These are phyloP conservation scores for Lacanobia wlatinum DNA, from an alignment of 2,888 invertebrate genomes.

Conservation along the genomic window DNA sequence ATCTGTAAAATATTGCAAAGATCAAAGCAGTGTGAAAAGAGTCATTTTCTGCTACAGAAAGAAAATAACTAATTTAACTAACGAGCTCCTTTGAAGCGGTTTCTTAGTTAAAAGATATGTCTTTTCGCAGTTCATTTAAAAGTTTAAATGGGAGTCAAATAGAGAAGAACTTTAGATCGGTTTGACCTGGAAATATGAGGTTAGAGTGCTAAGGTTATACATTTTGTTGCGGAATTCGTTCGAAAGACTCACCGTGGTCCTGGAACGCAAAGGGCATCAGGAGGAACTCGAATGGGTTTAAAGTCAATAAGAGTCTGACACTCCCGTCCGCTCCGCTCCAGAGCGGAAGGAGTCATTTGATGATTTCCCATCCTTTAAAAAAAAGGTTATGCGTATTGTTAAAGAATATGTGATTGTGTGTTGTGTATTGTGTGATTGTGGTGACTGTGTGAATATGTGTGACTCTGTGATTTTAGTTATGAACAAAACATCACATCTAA, in stretches of 20 bases:
- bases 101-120: slow-evolving; percentile 31
- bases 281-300: too few species aligned
- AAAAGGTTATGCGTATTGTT: too few species aligned
- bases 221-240: background rate
- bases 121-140: slow-evolving; percentile 43
- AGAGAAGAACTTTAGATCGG: slow-evolving; percentile 2
- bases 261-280: too few species aligned
- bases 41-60: slow-evolving; percentile 9
- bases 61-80: slow-evolving; percentile 32
- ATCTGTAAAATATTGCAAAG: slow-evolving; percentile 14
- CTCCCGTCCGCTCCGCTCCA: too few species aligned
- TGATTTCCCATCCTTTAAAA: too few species aligned
- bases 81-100: slow-evolving; percentile 46
- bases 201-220: background rate
- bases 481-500: background rate
- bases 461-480: background rate
- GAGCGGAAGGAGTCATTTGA: too few species aligned
- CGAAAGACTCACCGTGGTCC: too few species aligned
- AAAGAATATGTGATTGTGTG: too few species aligned
- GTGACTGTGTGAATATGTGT: too few species aligned
- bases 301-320: too few species aligned
- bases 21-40: slow-evolving; percentile 41
- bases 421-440: too few species aligned
- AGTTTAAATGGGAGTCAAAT: slow-evolving; percentile 36
- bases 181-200: slow-evolving; percentile 8